A percentile compares a stretch with the other conserved stretches of the same genome.
Evolutionary conservation across 2,113 vertebrate genomes (phyloP).

Genomic region (Camelus dromedarius): DNA sequence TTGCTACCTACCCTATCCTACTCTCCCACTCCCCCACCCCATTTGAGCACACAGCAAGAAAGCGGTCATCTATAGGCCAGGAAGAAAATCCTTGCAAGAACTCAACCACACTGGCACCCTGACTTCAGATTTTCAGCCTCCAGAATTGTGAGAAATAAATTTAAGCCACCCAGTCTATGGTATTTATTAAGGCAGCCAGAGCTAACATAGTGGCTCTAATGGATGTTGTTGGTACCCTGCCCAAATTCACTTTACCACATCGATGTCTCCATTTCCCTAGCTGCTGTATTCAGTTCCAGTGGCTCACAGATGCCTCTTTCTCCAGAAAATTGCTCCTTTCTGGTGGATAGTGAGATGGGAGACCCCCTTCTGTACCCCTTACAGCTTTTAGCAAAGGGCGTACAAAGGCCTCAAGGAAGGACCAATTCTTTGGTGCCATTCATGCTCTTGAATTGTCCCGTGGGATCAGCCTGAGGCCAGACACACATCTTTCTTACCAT

Average conservation of each 20-base stretch:
- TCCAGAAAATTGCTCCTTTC: constrained; percentile 44
- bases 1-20: neutral
- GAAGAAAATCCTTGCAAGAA: neutral
- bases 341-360: neutral
- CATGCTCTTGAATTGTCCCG: neutral
- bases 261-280: neutral
- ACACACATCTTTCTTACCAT: constrained; percentile 26
- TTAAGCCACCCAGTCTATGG: neutral
- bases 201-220: neutral
- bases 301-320: neutral
- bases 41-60: neutral
- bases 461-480: neutral
- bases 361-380: neutral
- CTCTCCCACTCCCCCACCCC: neutral
- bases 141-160: constrained; percentile 34
- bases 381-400: neutral
- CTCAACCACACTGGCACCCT: neutral
- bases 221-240: neutral
- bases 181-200: neutral
- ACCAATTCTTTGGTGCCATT: constrained; percentile 12
- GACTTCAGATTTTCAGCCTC: neutral
- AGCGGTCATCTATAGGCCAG: neutral
- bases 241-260: neutral
- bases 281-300: neutral
- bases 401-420: neutral